Conservation (phyloP, 1,140 invertebrate genomes). For the Drosophila biarmipes region DNA sequence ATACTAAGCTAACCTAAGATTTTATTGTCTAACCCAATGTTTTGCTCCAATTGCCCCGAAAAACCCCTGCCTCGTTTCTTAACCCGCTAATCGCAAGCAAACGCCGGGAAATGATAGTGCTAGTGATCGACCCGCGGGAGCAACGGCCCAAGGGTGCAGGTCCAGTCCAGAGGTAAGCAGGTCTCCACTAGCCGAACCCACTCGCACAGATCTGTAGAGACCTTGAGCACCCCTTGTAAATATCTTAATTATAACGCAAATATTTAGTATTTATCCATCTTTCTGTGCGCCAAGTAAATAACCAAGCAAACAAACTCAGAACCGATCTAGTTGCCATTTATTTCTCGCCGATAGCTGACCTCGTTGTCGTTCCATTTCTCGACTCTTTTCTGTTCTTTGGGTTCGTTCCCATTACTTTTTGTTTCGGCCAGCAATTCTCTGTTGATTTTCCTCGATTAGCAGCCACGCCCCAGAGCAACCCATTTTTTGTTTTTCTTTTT, state of each 20-base stretch:
- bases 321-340: slow-evolving; percentile 37
- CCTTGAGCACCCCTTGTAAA: slow-evolving; percentile 42
- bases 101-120: slow-evolving; percentile 51
- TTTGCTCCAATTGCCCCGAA: slow-evolving; percentile 21
- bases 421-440: slow-evolving; percentile 33
- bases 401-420: slow-evolving; percentile 34
- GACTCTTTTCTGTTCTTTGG: slow-evolving; percentile 11
- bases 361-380: slow-evolving; percentile 47
- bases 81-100: slow-evolving; percentile 40
- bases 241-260: slow-evolving; percentile 47
- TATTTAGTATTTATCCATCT: slow-evolving; percentile 51
- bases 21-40: slow-evolving; percentile 61
- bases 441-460: slow-evolving; percentile 54
- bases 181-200: slow-evolving; percentile 24
- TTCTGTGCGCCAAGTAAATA: slow-evolving; percentile 49
- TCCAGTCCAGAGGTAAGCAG: slow-evolving; percentile 64
- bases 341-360: slow-evolving; percentile 53
- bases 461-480: slow-evolving; percentile 55
- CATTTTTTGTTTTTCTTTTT: slow-evolving; percentile 21
- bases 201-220: slow-evolving; percentile 39
- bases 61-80: slow-evolving; percentile 26
- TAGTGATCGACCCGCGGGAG: slow-evolving; percentile 57
- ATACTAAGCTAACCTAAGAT: slow-evolving; percentile 42
- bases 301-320: slow-evolving; percentile 24
- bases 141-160: slow-evolving; percentile 26